These are phyloP conservation scores for Acanthosepion esculentum DNA, from an alignment of 2,888 invertebrate genomes.

Conservation along the genomic window DNA sequence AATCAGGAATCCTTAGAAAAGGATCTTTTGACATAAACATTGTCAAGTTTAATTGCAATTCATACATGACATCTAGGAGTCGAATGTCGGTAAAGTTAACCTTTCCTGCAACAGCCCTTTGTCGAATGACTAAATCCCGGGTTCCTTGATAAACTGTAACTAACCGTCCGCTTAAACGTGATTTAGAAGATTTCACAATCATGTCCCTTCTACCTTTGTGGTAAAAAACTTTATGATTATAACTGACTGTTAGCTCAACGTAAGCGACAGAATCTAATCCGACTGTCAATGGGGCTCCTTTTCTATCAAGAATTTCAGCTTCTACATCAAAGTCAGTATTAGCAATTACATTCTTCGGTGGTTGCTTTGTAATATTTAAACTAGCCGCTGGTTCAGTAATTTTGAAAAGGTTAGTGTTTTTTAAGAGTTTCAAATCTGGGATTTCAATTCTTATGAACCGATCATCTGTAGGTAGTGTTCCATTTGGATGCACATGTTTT, in stretches of 20 bases:
- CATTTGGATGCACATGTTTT: conserved; percentile 49
- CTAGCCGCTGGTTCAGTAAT: conserved; percentile 52
- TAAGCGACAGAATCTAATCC: conserved; percentile 57
- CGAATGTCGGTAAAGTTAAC: conserved; percentile 53
- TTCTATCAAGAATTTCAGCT: conserved; percentile 52
- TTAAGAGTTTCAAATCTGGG: conserved; percentile 43
- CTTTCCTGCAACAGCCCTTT: conserved; percentile 53
- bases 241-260: conserved; percentile 55
- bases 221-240: conserved; percentile 52
- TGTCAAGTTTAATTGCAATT: conserved; percentile 49
- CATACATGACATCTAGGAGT: conserved; percentile 54
- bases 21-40: conserved; percentile 56
- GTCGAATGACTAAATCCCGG: conserved; percentile 53
- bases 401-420: conserved; percentile 52
- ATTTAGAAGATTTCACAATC: conserved; percentile 52
- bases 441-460: conserved; percentile 51
- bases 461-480: conserved; percentile 48
- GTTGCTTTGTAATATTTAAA: conserved; percentile 43
- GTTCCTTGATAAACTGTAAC: conserved; percentile 51
- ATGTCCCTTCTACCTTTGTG: conserved; percentile 51
- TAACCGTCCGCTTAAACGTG: conserved; percentile 55
- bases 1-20: conserved; percentile 56
- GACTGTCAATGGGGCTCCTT: conserved; percentile 46
- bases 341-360: conserved; percentile 44
- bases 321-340: conserved; percentile 50